Base-by-base conservation (phyloP, 2,888 invertebrate species). In the Mythimna loreyi region DNA sequence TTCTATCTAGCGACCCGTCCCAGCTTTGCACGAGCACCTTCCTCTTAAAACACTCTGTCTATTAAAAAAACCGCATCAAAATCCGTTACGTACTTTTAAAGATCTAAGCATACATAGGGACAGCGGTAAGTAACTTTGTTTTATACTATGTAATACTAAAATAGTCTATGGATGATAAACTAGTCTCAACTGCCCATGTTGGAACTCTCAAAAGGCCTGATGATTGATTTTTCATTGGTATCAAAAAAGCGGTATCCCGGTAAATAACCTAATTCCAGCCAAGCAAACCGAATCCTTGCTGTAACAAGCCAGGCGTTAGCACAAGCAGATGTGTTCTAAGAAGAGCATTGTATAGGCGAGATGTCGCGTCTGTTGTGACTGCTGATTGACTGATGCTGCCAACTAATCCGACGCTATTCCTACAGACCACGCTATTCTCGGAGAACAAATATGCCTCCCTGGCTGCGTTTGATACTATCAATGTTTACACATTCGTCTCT, bases 311-410 rank as follows among this genome's bases (percentile, higher is more conserved):
- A 50, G 55, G 45, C 30, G 53, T 30, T 71, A 43, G 55, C 45
- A 25, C 52, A 67, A 74, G 65, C 83, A 81, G 82, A 86, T 83
- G 83, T 80, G 84, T 93, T 93, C 93, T 88, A 87, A 90, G 93
- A 94, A 94, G 84, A 74, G 69, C 63, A 61, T 78, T 80, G 77
- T 80, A 65, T 82, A 79, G 77, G 83, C 78, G 82, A 82, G 84
- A 76, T 83, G 86, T 86, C 87, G 73, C 83, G 86, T 81, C 82
- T 94, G 94, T 94, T 94, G 91, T 94, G 95, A 94, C 92, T 90
- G 92, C 87, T 94, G 95, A 95, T 92, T 93, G 94, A 94, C 92
- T 89, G 89, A 90, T 90, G 92, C 88, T 89, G 91, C 89, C 89
- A 88, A 87, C 86, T 74, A 80, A 64, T 64, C 68, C 67, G 56